phyloP scores from a whole-genome alignment of 2,888 invertebrate genomes.

The Leptodirus hochenwartii region DNA sequence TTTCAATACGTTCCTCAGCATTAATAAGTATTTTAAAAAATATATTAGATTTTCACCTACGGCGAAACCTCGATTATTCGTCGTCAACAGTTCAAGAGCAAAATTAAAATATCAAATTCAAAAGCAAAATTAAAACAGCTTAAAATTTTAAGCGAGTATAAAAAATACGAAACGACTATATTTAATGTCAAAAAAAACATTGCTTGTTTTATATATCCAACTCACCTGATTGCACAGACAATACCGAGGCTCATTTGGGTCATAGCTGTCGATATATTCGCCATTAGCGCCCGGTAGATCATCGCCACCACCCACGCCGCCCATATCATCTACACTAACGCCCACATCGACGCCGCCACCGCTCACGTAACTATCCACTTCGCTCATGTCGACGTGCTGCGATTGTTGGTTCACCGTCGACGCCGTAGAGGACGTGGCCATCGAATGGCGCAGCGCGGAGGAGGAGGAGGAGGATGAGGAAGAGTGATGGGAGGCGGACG shows the following conservation, averaged over 20 bases:
- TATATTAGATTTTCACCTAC: too few species aligned
- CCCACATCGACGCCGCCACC: constrained; percentile 17
- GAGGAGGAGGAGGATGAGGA: neutral
- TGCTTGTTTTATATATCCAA: too few species aligned
- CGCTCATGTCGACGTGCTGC: constrained; percentile 12
- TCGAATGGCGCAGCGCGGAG: neutral
- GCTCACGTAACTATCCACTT: constrained; percentile 24
- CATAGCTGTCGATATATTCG: too few species aligned
- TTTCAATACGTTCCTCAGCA: too few species aligned
- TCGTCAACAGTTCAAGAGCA: too few species aligned
- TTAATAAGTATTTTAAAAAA: too few species aligned
- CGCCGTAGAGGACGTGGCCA: neutral
- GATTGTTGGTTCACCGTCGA: neutral
- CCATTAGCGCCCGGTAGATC: constrained; percentile 78
- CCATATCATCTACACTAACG: constrained; percentile 16
- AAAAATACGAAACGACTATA: too few species aligned
- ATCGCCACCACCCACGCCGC: constrained; percentile 30
- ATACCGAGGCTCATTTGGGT: constrained; percentile 91
- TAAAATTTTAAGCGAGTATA: too few species aligned
- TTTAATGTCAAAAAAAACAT: too few species aligned
- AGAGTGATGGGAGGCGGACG: constrained; percentile 1
- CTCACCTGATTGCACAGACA: constrained; percentile 81
- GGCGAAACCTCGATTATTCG: too few species aligned
- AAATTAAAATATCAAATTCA: too few species aligned
- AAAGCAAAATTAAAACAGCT: too few species aligned